Evolutionary conservation across 2,113 vertebrate species (phyloP).

Genomic region (Melanerpes formicivorus): DNA sequence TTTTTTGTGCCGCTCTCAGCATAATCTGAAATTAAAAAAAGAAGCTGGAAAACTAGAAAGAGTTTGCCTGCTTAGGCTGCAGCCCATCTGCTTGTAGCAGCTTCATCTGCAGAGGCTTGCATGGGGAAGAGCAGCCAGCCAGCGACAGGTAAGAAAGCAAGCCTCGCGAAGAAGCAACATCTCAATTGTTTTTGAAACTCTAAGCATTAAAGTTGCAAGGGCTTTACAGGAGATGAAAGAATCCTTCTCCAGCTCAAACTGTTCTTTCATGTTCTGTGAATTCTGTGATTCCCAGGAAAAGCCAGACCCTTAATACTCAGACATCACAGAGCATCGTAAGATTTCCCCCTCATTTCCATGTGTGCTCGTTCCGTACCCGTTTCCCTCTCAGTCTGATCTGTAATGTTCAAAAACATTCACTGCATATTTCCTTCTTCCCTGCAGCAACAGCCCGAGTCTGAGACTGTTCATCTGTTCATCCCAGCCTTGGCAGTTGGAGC

Average conservation of each 20-base stretch:
- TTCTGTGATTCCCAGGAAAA: slow-evolving; percentile 20
- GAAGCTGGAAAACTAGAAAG: not conserved
- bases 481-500: slow-evolving; percentile 95
- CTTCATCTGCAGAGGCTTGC: not conserved
- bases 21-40: slow-evolving; percentile 34
- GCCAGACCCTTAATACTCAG: slow-evolving; percentile 12
- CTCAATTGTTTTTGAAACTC: not conserved
- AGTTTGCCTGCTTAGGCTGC: not conserved
- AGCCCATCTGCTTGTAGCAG: not conserved
- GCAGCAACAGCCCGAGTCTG: slow-evolving; percentile 89
- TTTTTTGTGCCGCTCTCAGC: slow-evolving; percentile 36
- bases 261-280: slow-evolving; percentile 1
- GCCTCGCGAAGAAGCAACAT: not conserved
- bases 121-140: not conserved
- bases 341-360: slow-evolving; percentile 51
- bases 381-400: slow-evolving; percentile 54
- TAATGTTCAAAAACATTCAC: slow-evolving; percentile 64
- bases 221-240: slow-evolving; percentile 19
- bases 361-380: slow-evolving; percentile 16
- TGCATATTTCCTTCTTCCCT: slow-evolving; percentile 57
- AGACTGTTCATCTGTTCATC: slow-evolving; percentile 97
- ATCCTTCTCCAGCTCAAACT: slow-evolving; percentile 55
- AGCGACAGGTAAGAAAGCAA: slow-evolving; percentile 38
- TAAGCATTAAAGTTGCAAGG: not conserved
- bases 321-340: slow-evolving; percentile 17